Conservation (phyloP, 2,888 invertebrate species). For the Hofmannophila pseudospretella region DNA sequence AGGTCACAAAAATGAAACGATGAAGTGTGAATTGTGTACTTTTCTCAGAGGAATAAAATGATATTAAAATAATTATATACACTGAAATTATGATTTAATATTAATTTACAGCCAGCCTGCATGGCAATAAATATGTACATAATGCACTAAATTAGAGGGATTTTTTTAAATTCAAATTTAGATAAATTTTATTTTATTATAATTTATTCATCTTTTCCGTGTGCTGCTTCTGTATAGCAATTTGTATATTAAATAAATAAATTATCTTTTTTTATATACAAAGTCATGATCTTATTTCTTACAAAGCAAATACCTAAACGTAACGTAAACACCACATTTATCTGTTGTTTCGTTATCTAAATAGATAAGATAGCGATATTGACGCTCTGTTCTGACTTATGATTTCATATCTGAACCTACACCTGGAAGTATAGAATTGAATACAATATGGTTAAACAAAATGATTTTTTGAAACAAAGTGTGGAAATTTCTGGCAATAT, state of each 20-base stretch:
- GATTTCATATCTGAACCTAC: background rate
- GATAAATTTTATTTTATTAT: too few relatives aligned
- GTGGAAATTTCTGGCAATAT: conserved; percentile 3
- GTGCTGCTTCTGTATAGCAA: background rate
- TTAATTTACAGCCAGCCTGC: too few relatives aligned
- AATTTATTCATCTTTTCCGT: too few relatives aligned
- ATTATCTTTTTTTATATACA: conserved; percentile 1
- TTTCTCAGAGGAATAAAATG: too few relatives aligned
- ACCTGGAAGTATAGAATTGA: background rate
- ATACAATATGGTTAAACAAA: background rate
- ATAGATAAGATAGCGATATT: conserved; percentile 41
- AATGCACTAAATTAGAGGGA: too few relatives aligned
- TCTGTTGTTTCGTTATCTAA: conserved; percentile 30
- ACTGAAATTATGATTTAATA: too few relatives aligned
- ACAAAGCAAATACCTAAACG: conserved; percentile 10
- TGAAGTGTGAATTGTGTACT: too few relatives aligned
- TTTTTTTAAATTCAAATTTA: too few relatives aligned
- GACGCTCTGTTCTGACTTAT: background rate
- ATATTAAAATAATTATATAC: too few relatives aligned
- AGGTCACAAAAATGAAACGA: too few relatives aligned
- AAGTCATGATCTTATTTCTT: conserved; percentile 1
- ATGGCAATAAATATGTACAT: too few relatives aligned
- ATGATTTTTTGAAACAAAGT: background rate
- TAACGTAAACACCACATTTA: conserved; percentile 16
- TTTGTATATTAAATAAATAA: conserved; percentile 2